Conservation (phyloP, 2,797 vertebrate genomes). For the Thunnus albacares region DNA sequence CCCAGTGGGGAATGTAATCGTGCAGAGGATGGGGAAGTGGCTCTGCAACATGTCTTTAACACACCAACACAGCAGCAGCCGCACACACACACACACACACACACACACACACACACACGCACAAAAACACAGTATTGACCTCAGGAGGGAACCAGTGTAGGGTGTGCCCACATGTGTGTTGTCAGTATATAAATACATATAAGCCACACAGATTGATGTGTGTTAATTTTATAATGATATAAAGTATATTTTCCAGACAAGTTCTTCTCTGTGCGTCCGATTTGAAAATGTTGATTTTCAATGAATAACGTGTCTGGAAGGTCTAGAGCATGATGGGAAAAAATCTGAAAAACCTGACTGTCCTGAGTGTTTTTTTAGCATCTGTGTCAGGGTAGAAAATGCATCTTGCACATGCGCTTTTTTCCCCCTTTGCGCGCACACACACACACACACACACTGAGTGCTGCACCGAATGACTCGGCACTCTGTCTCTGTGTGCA, state of each 20-base stretch:
- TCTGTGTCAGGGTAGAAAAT: constrained; percentile 15
- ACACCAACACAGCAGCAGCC: background rate
- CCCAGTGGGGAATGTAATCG: constrained; percentile 39
- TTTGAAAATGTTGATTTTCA: background rate
- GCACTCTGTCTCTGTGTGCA: constrained; percentile 55
- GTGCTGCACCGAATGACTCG: constrained; percentile 56
- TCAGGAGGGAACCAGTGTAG: background rate
- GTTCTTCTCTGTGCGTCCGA: background rate
- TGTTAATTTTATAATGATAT: background rate
- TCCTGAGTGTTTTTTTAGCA: background rate
- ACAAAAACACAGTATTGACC: background rate
- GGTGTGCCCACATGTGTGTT: background rate
- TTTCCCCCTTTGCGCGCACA: background rate
- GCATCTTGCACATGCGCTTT: constrained; percentile 6
- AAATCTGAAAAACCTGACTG: background rate
- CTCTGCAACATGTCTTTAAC: constrained; percentile 36
- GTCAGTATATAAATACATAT: background rate
- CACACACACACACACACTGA: constrained; percentile 18
- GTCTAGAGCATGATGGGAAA: background rate
- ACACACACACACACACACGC: background rate
- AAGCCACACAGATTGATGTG: background rate
- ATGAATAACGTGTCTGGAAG: background rate
- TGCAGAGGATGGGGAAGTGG: constrained; percentile 35
- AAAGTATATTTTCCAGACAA: background rate
- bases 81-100: background rate